Conservation (phyloP, 2,797 vertebrate species). For the Tadarida brasiliensis region DNA sequence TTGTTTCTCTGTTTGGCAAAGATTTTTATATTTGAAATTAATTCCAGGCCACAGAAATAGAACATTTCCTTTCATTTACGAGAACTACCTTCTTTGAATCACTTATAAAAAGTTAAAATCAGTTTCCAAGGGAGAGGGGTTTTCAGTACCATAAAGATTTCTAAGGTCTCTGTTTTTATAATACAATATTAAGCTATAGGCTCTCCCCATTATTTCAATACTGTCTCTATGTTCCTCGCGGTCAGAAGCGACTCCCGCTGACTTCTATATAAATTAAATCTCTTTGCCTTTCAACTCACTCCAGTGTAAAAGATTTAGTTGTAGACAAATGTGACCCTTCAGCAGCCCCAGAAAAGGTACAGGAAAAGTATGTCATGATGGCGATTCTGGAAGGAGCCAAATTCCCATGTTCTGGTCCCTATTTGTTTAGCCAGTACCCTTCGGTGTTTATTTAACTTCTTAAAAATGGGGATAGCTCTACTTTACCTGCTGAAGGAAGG, state of each 20-base stretch:
- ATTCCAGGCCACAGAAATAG: conserved; percentile 87
- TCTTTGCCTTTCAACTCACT: conserved; percentile 27
- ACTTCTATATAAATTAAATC: conserved; percentile 28
- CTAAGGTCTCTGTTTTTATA: conserved; percentile 66
- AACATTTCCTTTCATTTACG: conserved; percentile 80
- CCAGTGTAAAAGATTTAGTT: background rate
- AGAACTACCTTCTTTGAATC: conserved; percentile 75
- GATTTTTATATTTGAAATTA: conserved; percentile 86
- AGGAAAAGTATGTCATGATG: background rate
- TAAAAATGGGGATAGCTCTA: background rate
- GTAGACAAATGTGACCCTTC: background rate
- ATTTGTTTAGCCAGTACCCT: background rate
- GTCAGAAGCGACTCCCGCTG: background rate
- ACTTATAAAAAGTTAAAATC: conserved; percentile 68
- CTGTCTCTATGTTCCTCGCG: background rate
- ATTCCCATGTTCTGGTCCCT: background rate
- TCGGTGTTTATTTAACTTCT: background rate
- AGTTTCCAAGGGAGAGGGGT: conserved; percentile 72
- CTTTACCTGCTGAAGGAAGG: background rate
- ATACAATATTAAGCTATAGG: background rate
- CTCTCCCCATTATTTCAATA: background rate
- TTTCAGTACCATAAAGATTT: conserved; percentile 64
- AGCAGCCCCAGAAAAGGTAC: background rate
- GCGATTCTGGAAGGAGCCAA: background rate
- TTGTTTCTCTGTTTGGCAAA: conserved; percentile 88